Evolutionary conservation across 2,797 vertebrate species (phyloP).

Genomic region (Enteromius anoplus): DNA sequence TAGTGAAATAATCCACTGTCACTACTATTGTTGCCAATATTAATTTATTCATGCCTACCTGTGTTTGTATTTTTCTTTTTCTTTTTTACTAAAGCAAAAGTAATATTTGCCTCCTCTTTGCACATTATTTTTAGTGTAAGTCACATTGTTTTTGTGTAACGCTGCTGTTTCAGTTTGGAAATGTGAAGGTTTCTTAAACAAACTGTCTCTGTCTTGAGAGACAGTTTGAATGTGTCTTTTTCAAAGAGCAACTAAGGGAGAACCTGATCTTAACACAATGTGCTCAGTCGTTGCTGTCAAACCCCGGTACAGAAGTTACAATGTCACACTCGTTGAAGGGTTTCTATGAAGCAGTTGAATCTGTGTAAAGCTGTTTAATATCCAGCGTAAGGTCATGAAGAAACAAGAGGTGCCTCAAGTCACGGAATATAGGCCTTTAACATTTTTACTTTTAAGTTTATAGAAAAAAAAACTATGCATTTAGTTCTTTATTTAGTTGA

Average conservation of each 20-base stretch:
- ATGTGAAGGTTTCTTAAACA: constrained; percentile 5
- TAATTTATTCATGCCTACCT: constrained; percentile 41
- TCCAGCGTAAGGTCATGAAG: neutral
- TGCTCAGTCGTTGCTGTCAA: constrained; percentile 25
- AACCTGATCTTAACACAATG: constrained; percentile 10
- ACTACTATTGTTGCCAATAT: constrained; percentile 45
- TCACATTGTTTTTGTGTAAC: neutral
- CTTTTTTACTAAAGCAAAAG: constrained; percentile 69
- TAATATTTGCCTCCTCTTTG: constrained; percentile 52
- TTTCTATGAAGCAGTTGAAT: constrained; percentile 7
- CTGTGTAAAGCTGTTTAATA: constrained; percentile 3
- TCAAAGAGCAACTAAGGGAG: neutral
- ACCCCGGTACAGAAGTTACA: neutral
- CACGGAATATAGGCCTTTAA: constrained; percentile 10
- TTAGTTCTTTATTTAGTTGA: constrained; percentile 63
- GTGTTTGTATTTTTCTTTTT: constrained; percentile 30
- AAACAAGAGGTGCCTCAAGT: constrained; percentile 60
- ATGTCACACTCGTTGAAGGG: neutral
- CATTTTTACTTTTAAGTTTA: constrained; percentile 39
- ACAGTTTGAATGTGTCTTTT: constrained; percentile 1
- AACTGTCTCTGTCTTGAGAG: neutral
- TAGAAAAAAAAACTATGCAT: constrained; percentile 76
- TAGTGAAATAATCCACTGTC: constrained; percentile 54
- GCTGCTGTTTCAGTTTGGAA: constrained; percentile 3
- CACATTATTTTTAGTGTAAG: constrained; percentile 19